Evolutionary conservation across 2,888 invertebrate genomes (phyloP).

Genomic region (Scaptomyza flava): DNA sequence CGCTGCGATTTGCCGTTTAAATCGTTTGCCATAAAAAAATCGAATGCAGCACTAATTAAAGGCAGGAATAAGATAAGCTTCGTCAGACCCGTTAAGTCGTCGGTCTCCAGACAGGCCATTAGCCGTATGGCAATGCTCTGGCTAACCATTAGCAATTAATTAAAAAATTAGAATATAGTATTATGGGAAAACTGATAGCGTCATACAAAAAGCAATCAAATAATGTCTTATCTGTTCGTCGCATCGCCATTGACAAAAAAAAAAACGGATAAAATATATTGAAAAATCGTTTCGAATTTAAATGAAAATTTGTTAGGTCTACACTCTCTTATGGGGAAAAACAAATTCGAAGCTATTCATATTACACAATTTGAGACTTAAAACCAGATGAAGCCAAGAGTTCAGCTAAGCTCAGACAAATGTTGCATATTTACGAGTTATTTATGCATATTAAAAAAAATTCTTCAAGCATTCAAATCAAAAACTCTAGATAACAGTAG

Average conservation of each 20-base stretch:
- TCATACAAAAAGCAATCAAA: conserved; percentile 25
- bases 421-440: conserved; percentile 78
- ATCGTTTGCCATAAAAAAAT: conserved; percentile 67
- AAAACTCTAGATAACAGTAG: conserved; percentile 76
- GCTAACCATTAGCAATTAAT: conserved; percentile 79
- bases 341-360: conserved; percentile 44
- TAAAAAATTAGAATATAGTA: conserved; percentile 77
- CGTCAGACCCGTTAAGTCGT: conserved; percentile 5
- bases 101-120: conserved; percentile 31
- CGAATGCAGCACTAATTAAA: conserved; percentile 71
- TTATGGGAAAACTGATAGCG: conserved; percentile 44
- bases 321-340: conserved; percentile 23
- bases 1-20: conserved; percentile 62
- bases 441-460: conserved; percentile 80
- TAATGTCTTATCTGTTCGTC: conserved; percentile 54
- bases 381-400: conserved; percentile 10
- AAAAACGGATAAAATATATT: conserved; percentile 71
- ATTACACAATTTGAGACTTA: conserved; percentile 13
- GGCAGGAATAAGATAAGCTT: conserved; percentile 22
- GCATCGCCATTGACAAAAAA: conserved; percentile 59
- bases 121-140: conserved; percentile 54
- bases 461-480: conserved; percentile 43
- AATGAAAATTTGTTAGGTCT: conserved; percentile 64
- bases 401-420: conserved; percentile 41
- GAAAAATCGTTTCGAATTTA: conserved; percentile 61